Evolutionary conservation across 2,797 vertebrate genomes (phyloP), one percentile per base, ranked within the genome.

Genomic region (Xenentodon cancila): DNA sequence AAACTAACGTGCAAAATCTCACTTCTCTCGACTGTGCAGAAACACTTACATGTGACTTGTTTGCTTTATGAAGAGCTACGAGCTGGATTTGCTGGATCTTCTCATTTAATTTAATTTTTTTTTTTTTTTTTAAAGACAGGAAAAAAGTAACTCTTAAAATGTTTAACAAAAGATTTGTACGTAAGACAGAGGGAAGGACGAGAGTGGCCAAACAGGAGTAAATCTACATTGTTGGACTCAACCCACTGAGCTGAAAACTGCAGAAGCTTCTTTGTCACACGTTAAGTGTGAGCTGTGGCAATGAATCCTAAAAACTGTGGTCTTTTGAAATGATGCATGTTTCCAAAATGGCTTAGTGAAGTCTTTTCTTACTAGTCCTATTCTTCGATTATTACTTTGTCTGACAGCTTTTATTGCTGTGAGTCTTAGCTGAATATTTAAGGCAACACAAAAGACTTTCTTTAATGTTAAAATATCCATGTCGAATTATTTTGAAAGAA

Each of bases 251-350:
- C 30, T 25, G 5, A 25, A 25, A 25, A 25, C 25, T 25, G 25
- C 30, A 30, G 7, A 30, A 30, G 30, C 7, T 30, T 3, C 30
- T 30, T 30, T 30, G 7, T 30, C 3, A 30, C 7, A 8, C 30
- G 43, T 64, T 40, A 18, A 45, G 20, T 59, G 40, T 77, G 55
- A 55, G 52, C 17, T 48, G 22, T 68, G 64, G 75, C 32, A 68
- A 25, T 25, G 25, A 25, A 69, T 75, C 55, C 9, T 40, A 71
- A 72, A 5, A 22, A 17, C 5, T 17, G 12, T 30, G 16, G 16
- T 0, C 34, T 30, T 59, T 68, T 54, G 8, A 37, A 51, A 0
- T 0, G 60, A 3, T 25, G 3, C 25, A 5, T 25, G 25, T 25
- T 30, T 53, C 69, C 7, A 5, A 47, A 40, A 62, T 56, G 53